phyloP scores from a whole-genome alignment of 2,113 vertebrate species.

The Hucho hucho region DNA sequence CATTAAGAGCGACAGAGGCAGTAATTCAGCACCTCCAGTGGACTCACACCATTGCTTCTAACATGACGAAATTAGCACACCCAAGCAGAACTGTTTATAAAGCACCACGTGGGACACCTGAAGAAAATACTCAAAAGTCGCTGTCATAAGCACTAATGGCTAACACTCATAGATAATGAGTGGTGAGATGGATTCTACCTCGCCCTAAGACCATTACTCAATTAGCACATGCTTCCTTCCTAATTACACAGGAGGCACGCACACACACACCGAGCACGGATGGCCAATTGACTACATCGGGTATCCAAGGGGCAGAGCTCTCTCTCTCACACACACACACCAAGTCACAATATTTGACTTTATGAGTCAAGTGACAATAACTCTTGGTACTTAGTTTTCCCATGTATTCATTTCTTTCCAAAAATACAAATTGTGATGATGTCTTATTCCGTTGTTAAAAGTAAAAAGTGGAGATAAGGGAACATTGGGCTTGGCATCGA shows the following conservation, averaged over 20 bases:
- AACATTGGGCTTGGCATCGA: conserved; percentile 45
- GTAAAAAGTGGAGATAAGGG: neutral
- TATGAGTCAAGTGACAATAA: neutral
- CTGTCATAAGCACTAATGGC: conserved; percentile 31
- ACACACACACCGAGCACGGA: neutral
- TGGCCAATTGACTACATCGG: neutral
- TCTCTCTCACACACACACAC: neutral
- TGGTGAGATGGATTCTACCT: conserved; percentile 8
- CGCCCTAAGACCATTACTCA: conserved; percentile 25
- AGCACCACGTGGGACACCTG: conserved; percentile 27
- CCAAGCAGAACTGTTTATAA: conserved; percentile 8
- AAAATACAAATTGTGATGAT: neutral
- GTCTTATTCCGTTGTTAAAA: neutral
- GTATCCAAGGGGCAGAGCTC: neutral
- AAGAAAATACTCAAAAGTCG: conserved; percentile 1
- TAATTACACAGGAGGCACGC: conserved; percentile 33
- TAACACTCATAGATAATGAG: conserved; percentile 28
- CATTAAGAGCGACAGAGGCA: conserved; percentile 17
- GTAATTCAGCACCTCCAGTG: conserved; percentile 35
- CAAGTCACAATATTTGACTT: neutral
- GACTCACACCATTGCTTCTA: conserved; percentile 34
- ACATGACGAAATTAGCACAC: conserved; percentile 45
- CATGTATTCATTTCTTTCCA: neutral
- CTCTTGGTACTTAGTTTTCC: neutral
- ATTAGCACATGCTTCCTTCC: neutral